Conservation (phyloP, 2,797 vertebrate species). For the Hybognathus amarus region DNA sequence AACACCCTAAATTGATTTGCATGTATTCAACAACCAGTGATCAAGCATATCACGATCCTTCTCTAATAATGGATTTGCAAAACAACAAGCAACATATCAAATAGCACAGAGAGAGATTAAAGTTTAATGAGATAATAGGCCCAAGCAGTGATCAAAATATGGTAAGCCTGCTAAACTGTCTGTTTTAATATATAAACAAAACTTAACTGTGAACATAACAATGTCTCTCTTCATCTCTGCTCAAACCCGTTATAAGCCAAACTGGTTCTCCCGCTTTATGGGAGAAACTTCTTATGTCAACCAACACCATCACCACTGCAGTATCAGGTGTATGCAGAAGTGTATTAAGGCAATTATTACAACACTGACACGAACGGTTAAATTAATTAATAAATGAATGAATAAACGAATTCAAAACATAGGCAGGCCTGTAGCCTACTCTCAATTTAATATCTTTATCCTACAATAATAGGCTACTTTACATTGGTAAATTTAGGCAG, state of each 20-base stretch:
- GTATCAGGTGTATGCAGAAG: conserved; percentile 39
- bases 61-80: background rate
- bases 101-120: background rate
- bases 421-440: too few relatives aligned
- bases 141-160: background rate
- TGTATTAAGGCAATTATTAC: background rate
- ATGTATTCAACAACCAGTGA: background rate
- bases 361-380: too few relatives aligned
- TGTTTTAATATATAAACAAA: background rate
- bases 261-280: conserved; percentile 44
- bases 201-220: background rate
- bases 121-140: background rate
- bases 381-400: background rate
- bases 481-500: background rate
- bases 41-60: background rate
- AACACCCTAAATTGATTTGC: background rate
- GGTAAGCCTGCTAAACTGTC: background rate
- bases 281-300: conserved; percentile 18
- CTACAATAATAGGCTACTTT: background rate
- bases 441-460: background rate
- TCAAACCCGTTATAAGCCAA: conserved; percentile 30
- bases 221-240: background rate
- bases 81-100: conserved; percentile 2
- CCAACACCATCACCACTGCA: conserved; percentile 5
- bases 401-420: background rate